Evolutionary conservation across 2,797 vertebrate genomes (phyloP).

Genomic region (Hydrolagus colliei): DNA sequence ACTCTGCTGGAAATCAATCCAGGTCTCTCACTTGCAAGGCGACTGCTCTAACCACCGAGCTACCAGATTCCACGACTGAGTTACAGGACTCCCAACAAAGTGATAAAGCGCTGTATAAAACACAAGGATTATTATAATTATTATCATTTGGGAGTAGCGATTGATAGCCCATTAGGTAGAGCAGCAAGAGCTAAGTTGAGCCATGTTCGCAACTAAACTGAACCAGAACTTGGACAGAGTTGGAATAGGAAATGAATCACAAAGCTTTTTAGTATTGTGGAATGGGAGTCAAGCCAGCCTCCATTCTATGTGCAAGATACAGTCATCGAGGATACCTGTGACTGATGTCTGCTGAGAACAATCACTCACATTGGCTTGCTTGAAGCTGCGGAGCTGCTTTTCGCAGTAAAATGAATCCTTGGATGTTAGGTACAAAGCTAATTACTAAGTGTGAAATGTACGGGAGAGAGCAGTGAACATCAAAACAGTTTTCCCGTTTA

Average conservation of each 20-base stretch:
- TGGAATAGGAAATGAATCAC: background rate
- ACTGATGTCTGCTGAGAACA: background rate
- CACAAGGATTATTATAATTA: no score
- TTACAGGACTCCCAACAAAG: no score
- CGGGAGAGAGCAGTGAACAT: background rate
- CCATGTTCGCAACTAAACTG: background rate
- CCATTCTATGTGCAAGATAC: background rate
- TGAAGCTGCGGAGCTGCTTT: background rate
- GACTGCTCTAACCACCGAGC: no score
- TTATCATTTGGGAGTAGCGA: background rate
- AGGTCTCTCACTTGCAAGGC: no score
- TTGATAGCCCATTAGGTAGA: background rate
- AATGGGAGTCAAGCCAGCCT: background rate
- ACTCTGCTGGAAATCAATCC: no score
- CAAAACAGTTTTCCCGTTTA: background rate
- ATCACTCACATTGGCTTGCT: background rate
- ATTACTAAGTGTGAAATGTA: constrained; percentile 6
- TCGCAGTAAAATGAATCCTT: constrained; percentile 17
- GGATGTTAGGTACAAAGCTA: constrained; percentile 7
- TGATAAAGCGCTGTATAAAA: no score
- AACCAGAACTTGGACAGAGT: background rate
- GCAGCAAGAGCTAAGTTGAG: background rate
- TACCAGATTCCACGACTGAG: no score
- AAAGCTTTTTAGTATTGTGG: background rate
- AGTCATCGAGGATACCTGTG: background rate